A percentile compares a stretch with the other conserved stretches of the same genome.
phyloP scores from a whole-genome alignment of 2,113 vertebrate species.

The Festucalex cinctus region DNA sequence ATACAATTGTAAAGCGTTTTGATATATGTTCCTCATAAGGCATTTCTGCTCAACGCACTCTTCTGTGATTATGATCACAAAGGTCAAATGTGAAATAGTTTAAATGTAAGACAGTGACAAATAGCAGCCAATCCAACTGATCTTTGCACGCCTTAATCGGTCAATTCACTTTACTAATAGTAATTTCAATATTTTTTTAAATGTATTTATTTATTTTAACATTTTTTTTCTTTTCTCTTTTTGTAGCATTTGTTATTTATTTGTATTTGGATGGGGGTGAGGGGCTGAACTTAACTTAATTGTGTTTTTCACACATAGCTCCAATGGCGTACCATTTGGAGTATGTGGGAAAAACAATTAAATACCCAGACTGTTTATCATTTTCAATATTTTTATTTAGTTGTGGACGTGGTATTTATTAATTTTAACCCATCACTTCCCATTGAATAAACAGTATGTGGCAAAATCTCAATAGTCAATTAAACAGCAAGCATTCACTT shows the following conservation, averaged over 20 bases:
- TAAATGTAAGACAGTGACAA: background rate
- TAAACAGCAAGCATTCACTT: background rate
- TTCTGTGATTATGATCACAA: slow-evolving; percentile 21
- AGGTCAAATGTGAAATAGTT: background rate
- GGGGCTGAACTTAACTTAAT: no score
- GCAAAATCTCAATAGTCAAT: background rate
- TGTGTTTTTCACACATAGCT: no score
- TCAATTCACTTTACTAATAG: background rate
- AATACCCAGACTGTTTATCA: background rate
- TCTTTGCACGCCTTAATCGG: background rate
- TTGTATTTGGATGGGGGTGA: no score
- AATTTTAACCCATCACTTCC: background rate
- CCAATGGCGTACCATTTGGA: no score
- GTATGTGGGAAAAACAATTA: no score
- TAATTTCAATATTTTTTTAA: background rate
- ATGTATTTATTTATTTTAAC: background rate
- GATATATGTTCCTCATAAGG: slow-evolving; percentile 18
- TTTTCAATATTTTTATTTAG: background rate
- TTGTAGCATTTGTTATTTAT: background rate
- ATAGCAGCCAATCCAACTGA: background rate
- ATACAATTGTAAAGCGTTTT: slow-evolving; percentile 31
- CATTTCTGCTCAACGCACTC: slow-evolving; percentile 32
- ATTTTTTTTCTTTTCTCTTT: background rate
- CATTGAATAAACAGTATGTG: background rate
- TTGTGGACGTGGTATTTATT: background rate